Conservation (phyloP, 2,797 vertebrate species). For the Aeoliscus strigatus region DNA sequence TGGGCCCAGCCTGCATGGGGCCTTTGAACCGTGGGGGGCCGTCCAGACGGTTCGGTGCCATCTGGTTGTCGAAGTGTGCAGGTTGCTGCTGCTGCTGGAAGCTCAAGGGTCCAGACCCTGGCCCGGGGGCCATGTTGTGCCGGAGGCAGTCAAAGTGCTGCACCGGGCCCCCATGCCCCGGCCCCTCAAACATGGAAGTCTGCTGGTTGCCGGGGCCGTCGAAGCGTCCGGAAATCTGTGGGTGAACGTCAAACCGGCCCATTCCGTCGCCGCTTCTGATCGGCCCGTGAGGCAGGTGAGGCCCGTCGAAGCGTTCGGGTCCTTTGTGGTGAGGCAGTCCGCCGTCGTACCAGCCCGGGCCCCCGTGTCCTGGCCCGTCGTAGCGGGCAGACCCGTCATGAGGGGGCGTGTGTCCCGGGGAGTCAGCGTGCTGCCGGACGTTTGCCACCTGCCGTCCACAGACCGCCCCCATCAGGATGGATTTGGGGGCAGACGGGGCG, state of each 20-base stretch:
- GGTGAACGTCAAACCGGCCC: slow-evolving; percentile 79
- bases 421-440: slow-evolving; percentile 49
- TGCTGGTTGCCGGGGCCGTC: slow-evolving; percentile 72
- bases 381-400: slow-evolving; percentile 73
- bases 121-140: slow-evolving; percentile 63
- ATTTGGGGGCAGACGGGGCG: slow-evolving; percentile 28
- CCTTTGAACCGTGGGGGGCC: slow-evolving; percentile 68
- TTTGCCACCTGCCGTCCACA: neutral
- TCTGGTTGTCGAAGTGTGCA: slow-evolving; percentile 64
- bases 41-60: slow-evolving; percentile 77
- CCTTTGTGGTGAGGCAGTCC: too few relatives aligned
- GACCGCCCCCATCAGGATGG: slow-evolving; percentile 42
- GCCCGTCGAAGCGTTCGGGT: slow-evolving; percentile 73
- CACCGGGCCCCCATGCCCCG: slow-evolving; percentile 74
- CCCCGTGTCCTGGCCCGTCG: slow-evolving; percentile 66
- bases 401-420: slow-evolving; percentile 69
- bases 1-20: slow-evolving; percentile 65
- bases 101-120: slow-evolving; percentile 61
- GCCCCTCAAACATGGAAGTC: slow-evolving; percentile 61
- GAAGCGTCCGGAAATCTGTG: slow-evolving; percentile 71
- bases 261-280: slow-evolving; percentile 73
- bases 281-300: slow-evolving; percentile 65
- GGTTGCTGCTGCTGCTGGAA: slow-evolving; percentile 77
- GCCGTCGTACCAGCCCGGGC: slow-evolving; percentile 68
- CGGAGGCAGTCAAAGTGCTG: slow-evolving; percentile 71